phyloP scores from a whole-genome alignment of 2,113 vertebrate species.

The Halcyon malimbica region DNA sequence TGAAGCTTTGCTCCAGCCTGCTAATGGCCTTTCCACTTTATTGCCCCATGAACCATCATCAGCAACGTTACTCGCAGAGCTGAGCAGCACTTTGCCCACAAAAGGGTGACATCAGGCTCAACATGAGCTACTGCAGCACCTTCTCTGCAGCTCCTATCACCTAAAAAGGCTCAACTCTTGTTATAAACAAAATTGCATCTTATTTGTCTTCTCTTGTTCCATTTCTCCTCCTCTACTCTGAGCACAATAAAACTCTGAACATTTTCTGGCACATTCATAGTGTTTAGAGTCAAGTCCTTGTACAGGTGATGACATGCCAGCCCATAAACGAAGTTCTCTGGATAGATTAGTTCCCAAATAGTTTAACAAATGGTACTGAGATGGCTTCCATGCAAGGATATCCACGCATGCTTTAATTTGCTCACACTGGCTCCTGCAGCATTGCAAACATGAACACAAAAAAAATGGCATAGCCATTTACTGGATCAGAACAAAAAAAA shows the following conservation, averaged over 20 bases:
- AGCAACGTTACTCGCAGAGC: rapidly evolving
- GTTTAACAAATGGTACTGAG: background rate
- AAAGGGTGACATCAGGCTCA: background rate
- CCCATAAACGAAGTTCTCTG: background rate
- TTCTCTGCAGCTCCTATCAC: background rate
- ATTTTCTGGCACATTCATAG: background rate
- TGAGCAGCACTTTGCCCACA: rapidly evolving
- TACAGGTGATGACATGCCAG: background rate
- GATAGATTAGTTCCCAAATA: background rate
- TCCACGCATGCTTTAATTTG: background rate
- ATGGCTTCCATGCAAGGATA: background rate
- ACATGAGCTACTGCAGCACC: background rate
- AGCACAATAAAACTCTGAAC: background rate
- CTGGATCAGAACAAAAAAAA: background rate
- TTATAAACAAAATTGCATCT: background rate
- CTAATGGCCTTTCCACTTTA: background rate
- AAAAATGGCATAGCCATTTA: background rate
- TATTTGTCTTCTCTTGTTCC: background rate
- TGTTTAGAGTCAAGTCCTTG: background rate
- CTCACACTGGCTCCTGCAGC: background rate
- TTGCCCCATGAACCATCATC: background rate
- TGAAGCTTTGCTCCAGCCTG: background rate
- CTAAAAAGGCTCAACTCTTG: background rate
- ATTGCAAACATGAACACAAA: background rate
- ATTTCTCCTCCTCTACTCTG: background rate